These are phyloP conservation scores for Petrolisthes manimaculis DNA, from an alignment of 2,888 invertebrate species.

Conservation along the genomic window DNA sequence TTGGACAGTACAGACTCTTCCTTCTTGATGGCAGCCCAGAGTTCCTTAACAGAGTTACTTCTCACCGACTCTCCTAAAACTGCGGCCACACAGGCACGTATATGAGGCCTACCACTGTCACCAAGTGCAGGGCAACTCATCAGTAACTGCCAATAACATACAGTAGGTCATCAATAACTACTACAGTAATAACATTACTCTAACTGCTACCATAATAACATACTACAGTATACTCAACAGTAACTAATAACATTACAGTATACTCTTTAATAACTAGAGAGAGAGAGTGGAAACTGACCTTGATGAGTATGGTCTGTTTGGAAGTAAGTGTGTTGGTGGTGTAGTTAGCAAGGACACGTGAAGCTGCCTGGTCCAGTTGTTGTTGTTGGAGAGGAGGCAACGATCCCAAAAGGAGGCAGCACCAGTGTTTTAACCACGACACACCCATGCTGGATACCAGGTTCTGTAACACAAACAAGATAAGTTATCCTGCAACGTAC, in stretches of 20 bases:
- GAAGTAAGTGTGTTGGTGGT: conserved; percentile 13
- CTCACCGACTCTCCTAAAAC: conserved; percentile 35
- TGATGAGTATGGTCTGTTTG: conserved; percentile 29
- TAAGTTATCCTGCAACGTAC: too few species aligned
- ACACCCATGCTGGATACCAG: conserved; percentile 57
- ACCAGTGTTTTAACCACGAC: conserved; percentile 58
- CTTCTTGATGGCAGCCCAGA: conserved; percentile 34
- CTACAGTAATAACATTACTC: neutral
- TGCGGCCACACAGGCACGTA: conserved; percentile 42
- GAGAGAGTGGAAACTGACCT: conserved; percentile 16
- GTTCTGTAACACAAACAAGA: conserved; percentile 34
- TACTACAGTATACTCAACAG: neutral
- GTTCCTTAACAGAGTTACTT: conserved; percentile 32
- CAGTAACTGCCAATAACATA: conserved; percentile 10
- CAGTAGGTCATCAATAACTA: neutral
- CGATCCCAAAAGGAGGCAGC: conserved; percentile 51
- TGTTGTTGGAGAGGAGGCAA: conserved; percentile 33
- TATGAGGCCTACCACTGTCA: neutral
- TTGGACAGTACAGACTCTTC: conserved; percentile 64
- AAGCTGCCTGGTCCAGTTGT: conserved; percentile 22
- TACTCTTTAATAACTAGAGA: neutral
- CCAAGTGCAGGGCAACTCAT: conserved; percentile 41
- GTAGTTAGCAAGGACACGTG: conserved; percentile 30
- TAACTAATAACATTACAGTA: neutral
- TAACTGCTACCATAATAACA: neutral